These are phyloP conservation scores for Porites australiensis DNA, from an alignment of 64 coral and sea anemone genomes.

Conservation along the genomic window DNA sequence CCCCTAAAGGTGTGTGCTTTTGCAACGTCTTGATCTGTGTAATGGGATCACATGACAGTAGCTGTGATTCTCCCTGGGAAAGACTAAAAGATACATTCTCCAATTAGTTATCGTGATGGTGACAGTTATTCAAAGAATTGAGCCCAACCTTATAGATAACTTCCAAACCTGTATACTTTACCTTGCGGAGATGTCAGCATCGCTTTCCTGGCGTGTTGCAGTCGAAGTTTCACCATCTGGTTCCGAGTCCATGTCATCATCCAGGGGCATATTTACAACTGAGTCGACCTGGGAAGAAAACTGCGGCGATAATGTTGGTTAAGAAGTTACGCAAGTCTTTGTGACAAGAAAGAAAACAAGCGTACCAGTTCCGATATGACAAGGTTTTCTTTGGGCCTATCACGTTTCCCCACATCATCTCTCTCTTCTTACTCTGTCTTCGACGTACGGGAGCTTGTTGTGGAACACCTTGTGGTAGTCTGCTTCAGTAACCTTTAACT, in stretches of 20 bases:
- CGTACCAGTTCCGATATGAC: not conserved
- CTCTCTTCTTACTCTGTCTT: conserved; percentile 8
- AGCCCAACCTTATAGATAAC: not conserved
- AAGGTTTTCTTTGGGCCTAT: not conserved
- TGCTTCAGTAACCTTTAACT: not conserved
- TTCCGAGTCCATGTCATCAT: conserved; percentile 1
- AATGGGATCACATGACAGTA: too few species aligned
- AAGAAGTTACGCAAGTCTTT: not conserved
- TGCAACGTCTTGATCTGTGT: too few species aligned
- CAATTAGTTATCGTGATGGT: too few species aligned
- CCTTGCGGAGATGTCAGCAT: not conserved
- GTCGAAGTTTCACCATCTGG: not conserved
- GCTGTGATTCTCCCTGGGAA: too few species aligned
- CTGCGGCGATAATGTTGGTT: not conserved
- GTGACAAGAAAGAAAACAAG: not conserved
- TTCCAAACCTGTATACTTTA: not conserved
- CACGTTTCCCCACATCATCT: not conserved
- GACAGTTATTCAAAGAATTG: not conserved
- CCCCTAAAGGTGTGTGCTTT: too few species aligned
- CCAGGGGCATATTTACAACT: conserved; percentile 16
- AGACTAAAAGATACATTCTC: too few species aligned
- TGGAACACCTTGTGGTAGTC: conserved; percentile 43
- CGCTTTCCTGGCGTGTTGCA: not conserved
- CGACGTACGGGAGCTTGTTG: conserved; percentile 18
- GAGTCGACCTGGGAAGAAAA: conserved; percentile 4